These are phyloP conservation scores for Equus quagga DNA, from an alignment of 2,113 vertebrate species.

Conservation along the genomic window DNA sequence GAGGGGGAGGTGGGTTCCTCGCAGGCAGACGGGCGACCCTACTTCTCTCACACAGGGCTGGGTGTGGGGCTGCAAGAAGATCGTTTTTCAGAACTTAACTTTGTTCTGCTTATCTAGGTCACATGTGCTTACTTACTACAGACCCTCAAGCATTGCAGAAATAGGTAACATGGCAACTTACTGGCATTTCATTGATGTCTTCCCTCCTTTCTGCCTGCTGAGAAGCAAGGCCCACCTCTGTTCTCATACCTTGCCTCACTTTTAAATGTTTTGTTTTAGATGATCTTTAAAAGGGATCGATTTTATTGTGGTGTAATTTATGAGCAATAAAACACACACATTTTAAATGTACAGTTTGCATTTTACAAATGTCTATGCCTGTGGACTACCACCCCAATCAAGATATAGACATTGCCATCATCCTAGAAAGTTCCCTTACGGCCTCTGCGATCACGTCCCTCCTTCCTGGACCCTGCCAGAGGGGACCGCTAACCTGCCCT, in stretches of 20 bases:
- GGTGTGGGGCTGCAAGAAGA: rapidly evolving
- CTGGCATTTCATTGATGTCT: background rate
- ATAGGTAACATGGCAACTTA: no score
- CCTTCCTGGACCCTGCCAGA: background rate
- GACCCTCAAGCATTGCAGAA: background rate
- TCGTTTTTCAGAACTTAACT: background rate
- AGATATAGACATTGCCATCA: background rate
- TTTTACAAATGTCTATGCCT: background rate
- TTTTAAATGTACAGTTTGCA: background rate
- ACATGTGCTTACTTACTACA: background rate
- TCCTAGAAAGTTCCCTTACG: background rate
- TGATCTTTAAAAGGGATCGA: background rate
- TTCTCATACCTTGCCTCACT: background rate
- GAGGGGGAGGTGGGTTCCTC: background rate
- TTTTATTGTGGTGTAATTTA: background rate
- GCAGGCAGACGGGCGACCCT: no score
- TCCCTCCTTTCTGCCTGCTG: background rate
- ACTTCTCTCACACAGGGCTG: no score
- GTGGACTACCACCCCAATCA: background rate
- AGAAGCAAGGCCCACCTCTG: background rate
- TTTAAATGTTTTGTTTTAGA: background rate
- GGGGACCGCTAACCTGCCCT: background rate
- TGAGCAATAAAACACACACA: background rate
- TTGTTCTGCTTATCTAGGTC: background rate
- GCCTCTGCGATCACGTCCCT: background rate